phyloP scores from a whole-genome alignment of 1,140 invertebrate species.

The Hylaeus volcanicus region DNA sequence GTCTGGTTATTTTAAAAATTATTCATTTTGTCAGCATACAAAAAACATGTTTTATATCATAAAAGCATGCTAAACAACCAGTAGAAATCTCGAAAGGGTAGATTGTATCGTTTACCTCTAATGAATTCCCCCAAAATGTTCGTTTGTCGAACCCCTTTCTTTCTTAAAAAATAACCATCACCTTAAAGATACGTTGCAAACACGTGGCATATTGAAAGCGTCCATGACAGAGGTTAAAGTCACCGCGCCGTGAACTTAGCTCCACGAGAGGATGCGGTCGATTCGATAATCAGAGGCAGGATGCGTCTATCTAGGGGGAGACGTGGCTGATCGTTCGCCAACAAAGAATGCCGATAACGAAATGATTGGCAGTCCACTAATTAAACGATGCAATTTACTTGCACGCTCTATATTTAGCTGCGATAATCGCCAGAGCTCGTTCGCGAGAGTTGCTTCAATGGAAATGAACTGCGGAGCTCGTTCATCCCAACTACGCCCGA shows the following conservation, averaged over 20 bases:
- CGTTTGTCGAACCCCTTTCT: too few relatives aligned
- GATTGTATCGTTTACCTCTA: too few relatives aligned
- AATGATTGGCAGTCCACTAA: constrained; percentile 68
- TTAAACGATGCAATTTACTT: constrained; percentile 61
- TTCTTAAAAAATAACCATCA: too few relatives aligned
- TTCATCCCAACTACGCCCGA: not conserved
- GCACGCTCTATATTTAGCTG: constrained; percentile 58
- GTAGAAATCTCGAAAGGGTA: too few relatives aligned
- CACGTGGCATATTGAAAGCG: not conserved
- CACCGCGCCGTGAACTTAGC: constrained; percentile 47
- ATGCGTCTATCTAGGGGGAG: constrained; percentile 56
- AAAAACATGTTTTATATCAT: too few relatives aligned
- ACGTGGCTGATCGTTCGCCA: constrained; percentile 25
- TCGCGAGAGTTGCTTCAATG: not conserved
- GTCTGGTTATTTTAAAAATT: too few relatives aligned
- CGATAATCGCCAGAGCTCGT: constrained; percentile 10
- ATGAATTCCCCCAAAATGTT: too few relatives aligned
- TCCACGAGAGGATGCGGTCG: constrained; percentile 31
- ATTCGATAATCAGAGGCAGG: constrained; percentile 61
- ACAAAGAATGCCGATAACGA: constrained; percentile 67
- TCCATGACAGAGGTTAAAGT: constrained; percentile 39
- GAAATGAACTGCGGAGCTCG: not conserved
- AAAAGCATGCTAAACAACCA: too few relatives aligned
- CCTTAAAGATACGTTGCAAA: too few relatives aligned
- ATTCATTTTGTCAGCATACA: too few relatives aligned